Evolutionary conservation across 1,140 invertebrate species (phyloP), one percentile per base, ranked within the genome.

Genomic region (Drosophila obscura): DNA sequence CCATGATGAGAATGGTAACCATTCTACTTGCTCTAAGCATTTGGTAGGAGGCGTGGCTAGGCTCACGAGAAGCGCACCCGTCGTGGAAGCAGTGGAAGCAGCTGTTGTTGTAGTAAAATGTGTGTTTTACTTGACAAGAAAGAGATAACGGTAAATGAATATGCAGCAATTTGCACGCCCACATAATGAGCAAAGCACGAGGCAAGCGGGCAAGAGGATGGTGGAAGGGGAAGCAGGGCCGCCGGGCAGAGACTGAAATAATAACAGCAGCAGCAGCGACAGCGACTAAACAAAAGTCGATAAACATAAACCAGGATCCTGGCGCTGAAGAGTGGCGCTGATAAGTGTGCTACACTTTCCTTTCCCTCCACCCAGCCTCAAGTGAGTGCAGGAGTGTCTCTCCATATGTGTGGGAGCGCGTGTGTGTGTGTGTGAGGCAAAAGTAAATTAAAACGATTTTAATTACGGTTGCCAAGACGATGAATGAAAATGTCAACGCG

Each of bases 361-460:
- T 19, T 43, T 45, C 55, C 15, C 57, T 24, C 45, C 26, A 16
- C 26, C 45, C 35, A 39, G 35, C 35, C 4, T 39, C 35, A 39
- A 39, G 35, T 39, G 69, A 69, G 64, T 45, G 66, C 41, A 69
- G 39, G 7, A 28, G 62, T 58, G 41, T 11, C 31, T 11, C 31
- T 35, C 9, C 39, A 48, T 50, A 26, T 26, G 57, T 51, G 35
- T 51, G 64, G 19, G 19, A 19, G 19, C 19, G 19, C 46, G 56
- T 52, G 66, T 24, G 26, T 61, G 48, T 55, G 60, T 77, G 49
- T 35, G 64, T 53, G 72, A 53, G 64, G 88, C 49, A 84, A 83
- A 82, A 90, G 88, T 90, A 90, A 90, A 90, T 90, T 90, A 90
- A 90, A 90, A 88, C 88, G 88, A 90, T 90, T 90, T 90, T 90